Conservation (phyloP, 2,113 vertebrate species). For the Dicentrarchus labrax region DNA sequence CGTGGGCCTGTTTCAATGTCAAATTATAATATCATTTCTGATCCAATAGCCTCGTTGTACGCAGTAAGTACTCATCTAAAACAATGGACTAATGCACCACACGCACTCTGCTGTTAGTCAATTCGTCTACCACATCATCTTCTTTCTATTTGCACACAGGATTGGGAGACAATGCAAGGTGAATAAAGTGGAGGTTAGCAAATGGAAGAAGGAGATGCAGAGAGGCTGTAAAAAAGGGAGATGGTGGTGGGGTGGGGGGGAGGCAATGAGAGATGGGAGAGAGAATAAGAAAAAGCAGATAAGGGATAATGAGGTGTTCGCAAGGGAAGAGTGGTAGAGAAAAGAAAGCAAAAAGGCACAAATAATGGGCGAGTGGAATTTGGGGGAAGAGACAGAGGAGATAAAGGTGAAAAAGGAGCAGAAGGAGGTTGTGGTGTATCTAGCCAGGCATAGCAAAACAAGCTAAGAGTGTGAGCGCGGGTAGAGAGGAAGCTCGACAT, state of each 20-base stretch:
- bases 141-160: background rate
- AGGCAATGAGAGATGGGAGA: conserved; percentile 60
- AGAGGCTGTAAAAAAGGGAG: conserved; percentile 47
- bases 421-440: conserved; percentile 26
- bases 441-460: conserved; percentile 50
- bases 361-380: conserved; percentile 61
- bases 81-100: conserved; percentile 47
- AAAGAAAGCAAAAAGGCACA: conserved; percentile 44
- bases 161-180: conserved; percentile 31
- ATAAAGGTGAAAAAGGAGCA: conserved; percentile 61
- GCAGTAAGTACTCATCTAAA: conserved; percentile 48
- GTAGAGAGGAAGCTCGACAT: conserved; percentile 14
- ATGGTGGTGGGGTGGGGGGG: conserved; percentile 43
- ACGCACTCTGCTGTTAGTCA: conserved; percentile 42
- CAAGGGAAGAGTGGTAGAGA: conserved; percentile 41
- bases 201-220: conserved; percentile 51
- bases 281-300: conserved; percentile 69
- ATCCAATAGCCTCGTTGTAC: conserved; percentile 45
- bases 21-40: conserved; percentile 58
- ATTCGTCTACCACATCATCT: conserved; percentile 19
- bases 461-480: conserved; percentile 17
- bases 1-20: conserved; percentile 44
- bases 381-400: conserved; percentile 45
- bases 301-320: conserved; percentile 75
- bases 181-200: conserved; percentile 46